Base-by-base conservation (phyloP, 2,888 invertebrate species). In the Drosophila tripunctata region DNA sequence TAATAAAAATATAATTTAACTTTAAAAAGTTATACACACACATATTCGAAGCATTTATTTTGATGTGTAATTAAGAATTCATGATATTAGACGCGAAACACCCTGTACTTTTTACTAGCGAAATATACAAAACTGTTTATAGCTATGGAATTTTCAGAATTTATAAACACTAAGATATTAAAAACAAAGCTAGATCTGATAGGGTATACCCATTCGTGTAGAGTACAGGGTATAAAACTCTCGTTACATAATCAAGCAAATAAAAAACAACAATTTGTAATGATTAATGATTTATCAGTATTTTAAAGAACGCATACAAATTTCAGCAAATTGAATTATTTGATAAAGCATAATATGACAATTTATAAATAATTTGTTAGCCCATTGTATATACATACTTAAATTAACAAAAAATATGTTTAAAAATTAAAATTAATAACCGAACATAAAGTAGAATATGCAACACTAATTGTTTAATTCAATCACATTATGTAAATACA, bases 1-100 rank as follows among this genome's bases (percentile, higher is more conserved):
- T 24, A 24, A 62, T 27, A 44, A 56, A 56, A 55, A 50, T 61
- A 56, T 48, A 68, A 61, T 66, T 47, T 24, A 72, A 65, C 47
- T 60, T 52, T 51, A 63, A 55, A 45, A 61, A 31, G 31, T 14
- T 8, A 41, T 35, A 41, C n/a, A n/a, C n/a, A n/a, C n/a, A n/a
- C 58, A 57, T 69, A 81, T 63, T 78, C 76, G 67, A 69, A 40
- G 70, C 77, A 81, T 84, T 84, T 81, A 66, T 71, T 78, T 76
- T 66, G 57, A 74, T 62, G 64, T 60, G 38, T 22, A 36, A 51
- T 33, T 54, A 60, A 22, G 19, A 51, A 43, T 33, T 15, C 47
- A 36, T 12, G 22, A 48, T 47, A 43, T 14, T 6, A 30, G 38
- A 10, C 40, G 7, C 15, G 2, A 41, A 8, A 38, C 51, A 52